These are phyloP conservation scores for Tribolium madens DNA, from an alignment of 1,140 invertebrate species.

Conservation along the genomic window DNA sequence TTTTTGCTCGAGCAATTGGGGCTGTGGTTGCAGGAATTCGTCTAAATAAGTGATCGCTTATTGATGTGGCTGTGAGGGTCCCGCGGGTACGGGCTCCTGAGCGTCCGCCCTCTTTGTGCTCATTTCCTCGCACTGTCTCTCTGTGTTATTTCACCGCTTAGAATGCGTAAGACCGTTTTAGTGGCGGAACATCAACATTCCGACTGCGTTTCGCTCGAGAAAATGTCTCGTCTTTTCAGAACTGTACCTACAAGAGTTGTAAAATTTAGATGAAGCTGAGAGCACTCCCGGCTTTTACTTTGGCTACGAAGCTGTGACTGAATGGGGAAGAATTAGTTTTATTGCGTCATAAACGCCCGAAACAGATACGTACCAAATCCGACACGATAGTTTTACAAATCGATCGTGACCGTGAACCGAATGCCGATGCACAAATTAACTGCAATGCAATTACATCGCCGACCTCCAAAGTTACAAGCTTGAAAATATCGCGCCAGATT, in stretches of 20 bases:
- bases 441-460: not conserved
- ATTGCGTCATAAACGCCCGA: constrained; percentile 44
- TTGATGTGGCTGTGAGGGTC: constrained; percentile 46
- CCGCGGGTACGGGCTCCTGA: constrained; percentile 45
- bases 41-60: constrained; percentile 47
- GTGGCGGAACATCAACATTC: constrained; percentile 48
- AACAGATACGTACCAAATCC: constrained; percentile 37
- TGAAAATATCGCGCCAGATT: no score
- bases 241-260: constrained; percentile 47
- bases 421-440: constrained; percentile 4
- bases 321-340: constrained; percentile 43
- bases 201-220: constrained; percentile 35
- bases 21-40: constrained; percentile 14
- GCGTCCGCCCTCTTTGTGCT: constrained; percentile 39
- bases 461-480: no score
- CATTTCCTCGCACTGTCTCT: constrained; percentile 40
- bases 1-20: not conserved
- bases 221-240: constrained; percentile 38
- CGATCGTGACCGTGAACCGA: constrained; percentile 15
- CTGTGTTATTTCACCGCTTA: constrained; percentile 48
- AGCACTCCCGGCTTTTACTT: constrained; percentile 40
- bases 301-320: constrained; percentile 27
- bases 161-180: constrained; percentile 46
- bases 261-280: constrained; percentile 46
- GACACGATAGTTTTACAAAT: constrained; percentile 26